phyloP scores from a whole-genome alignment of 2,797 vertebrate genomes.

The Phrynocephalus forsythii region DNA sequence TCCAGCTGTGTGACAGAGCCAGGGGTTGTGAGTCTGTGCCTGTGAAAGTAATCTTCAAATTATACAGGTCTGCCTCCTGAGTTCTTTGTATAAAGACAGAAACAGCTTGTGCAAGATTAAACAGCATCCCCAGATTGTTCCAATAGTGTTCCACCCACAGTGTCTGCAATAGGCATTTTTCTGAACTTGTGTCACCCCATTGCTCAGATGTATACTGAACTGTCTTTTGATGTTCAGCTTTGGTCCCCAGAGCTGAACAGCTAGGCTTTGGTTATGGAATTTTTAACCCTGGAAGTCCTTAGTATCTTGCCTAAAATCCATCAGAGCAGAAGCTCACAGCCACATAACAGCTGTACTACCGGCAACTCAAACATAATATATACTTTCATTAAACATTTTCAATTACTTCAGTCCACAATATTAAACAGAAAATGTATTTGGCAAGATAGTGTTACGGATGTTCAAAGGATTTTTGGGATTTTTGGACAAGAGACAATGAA shows the following conservation, averaged over 20 bases:
- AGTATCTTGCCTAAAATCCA: not conserved
- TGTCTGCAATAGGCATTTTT: conserved; percentile 14
- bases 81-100: conserved; percentile 9
- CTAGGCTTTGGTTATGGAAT: not conserved
- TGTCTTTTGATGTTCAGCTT: not conserved
- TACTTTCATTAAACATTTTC: not conserved
- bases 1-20: conserved; percentile 1
- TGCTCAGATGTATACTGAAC: not conserved
- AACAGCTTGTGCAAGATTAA: conserved; percentile 4
- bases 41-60: not conserved
- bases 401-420: not conserved
- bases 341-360: not conserved
- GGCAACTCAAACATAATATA: not conserved
- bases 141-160: conserved; percentile 33
- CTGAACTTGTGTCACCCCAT: conserved; percentile 4
- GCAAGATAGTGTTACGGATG: not conserved
- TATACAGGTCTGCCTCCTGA: not conserved
- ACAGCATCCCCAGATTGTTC: conserved; percentile 7
- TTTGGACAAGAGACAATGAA: no score
- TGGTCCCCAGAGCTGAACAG: not conserved
- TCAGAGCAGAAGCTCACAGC: not conserved
- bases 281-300: not conserved
- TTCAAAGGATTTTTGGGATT: no score
- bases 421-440: not conserved
- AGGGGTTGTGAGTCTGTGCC: not conserved